Evolutionary conservation across 1,140 invertebrate genomes (phyloP).

Genomic region (Drosophila ironensis): DNA sequence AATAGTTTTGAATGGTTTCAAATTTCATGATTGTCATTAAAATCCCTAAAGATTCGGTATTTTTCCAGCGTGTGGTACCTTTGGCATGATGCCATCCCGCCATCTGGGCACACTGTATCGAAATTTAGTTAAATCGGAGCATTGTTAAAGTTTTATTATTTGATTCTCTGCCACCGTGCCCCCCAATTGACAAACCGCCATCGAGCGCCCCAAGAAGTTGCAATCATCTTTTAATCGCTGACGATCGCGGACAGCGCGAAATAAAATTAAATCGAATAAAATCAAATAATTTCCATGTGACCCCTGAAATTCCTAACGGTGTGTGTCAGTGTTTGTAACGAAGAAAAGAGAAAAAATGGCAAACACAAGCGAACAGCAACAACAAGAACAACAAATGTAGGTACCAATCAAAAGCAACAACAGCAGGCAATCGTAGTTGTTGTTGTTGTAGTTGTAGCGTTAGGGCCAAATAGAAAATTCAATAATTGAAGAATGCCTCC

Average conservation of each 20-base stretch:
- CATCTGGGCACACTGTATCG: conserved; percentile 4
- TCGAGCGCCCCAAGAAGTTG: too few species aligned
- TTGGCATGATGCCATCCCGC: background rate
- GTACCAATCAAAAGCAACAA: conserved; percentile 48
- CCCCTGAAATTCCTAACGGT: conserved; percentile 14
- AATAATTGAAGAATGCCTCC: conserved; percentile 60
- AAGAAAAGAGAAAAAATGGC: conserved; percentile 74
- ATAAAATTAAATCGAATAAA: conserved; percentile 20
- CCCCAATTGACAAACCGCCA: conserved; percentile 29
- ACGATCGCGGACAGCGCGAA: conserved; percentile 35
- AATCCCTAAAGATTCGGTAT: too few species aligned
- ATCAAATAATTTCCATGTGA: too few species aligned
- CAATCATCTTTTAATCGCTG: conserved; percentile 33
- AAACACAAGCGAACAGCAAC: conserved; percentile 66
- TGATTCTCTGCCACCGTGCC: conserved; percentile 25
- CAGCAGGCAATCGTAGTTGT: conserved; percentile 8
- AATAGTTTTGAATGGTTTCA: too few species aligned
- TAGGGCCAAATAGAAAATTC: conserved; percentile 66
- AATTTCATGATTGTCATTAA: too few species aligned
- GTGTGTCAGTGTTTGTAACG: conserved; percentile 42
- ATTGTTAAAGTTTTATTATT: conserved; percentile 27
- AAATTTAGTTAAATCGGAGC: conserved; percentile 28
- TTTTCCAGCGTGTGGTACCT: background rate
- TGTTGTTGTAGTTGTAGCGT: too few species aligned
- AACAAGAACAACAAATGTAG: conserved; percentile 73